Base-by-base conservation (phyloP, 2,797 vertebrate genomes). In the Chaenodraco wilsoni region DNA sequence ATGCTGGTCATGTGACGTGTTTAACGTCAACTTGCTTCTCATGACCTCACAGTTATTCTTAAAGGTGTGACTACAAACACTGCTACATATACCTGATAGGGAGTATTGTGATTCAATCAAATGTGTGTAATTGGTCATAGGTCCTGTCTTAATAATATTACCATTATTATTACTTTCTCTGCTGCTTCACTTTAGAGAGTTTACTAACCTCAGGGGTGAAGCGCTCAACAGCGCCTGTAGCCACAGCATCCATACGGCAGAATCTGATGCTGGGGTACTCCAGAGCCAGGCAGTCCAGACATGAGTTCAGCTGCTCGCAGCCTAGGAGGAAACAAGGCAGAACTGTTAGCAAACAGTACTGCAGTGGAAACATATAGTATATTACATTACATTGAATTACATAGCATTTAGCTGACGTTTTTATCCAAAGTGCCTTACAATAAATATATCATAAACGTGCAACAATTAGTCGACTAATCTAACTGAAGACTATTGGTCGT, bases 241-340 rank as follows among this genome's bases (percentile, higher is more conserved):
- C 87, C 15, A 94, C 94, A 21, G 97, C 95, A 76, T 94, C 95
- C 84, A 99, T 97, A 31, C 96, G 97, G 82, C 98, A 99, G 69
- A 99, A 99, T 84, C 95, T 98, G 0, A 98, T 94, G 0, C 80
- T 92, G 62, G 95, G 72, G 45, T 98, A 98, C 79, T 98, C 96
- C 0, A 85, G 66, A 0, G 96, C 96, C 81, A 99, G 95, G 76
- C 95, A 96, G 40, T 92, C 89, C 84, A 99, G 87, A 82, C 96
- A 96, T 19, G 84, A 94, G 89, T 97, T 97, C 66, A 99, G 82
- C 5, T 94, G 92, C 0, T 96, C 94, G 0, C 97, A 98, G 72
- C 96, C 91, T 92, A 63, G 21, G 31, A 77, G 33, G 70, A 11
- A 62, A 2, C 31, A 52, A 62, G 45, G 23, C 7, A 37, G 15